phyloP scores from a whole-genome alignment of 2,797 vertebrate genomes.

The Xiphophorus birchmanni region DNA sequence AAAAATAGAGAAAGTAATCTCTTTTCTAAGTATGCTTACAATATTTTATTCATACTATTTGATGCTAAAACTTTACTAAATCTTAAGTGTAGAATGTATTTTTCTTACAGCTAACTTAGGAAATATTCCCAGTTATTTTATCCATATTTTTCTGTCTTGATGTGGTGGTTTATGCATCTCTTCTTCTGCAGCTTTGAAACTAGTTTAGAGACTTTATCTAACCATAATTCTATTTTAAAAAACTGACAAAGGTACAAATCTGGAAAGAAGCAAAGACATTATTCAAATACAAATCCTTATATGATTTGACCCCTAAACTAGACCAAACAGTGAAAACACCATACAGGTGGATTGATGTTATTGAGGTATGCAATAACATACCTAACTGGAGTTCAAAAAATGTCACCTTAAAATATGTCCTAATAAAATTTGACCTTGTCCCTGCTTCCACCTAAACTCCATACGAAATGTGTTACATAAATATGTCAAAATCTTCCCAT shows the following conservation, averaged over 20 bases:
- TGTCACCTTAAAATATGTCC: too few species aligned
- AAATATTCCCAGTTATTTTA: neutral
- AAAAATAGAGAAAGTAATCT: neutral
- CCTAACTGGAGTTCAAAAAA: too few species aligned
- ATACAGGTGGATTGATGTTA: too few species aligned
- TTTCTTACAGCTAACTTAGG: neutral
- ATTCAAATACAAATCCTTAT: too few species aligned
- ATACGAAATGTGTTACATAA: neutral
- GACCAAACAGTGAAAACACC: too few species aligned
- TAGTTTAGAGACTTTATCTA: neutral
- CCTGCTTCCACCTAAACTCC: too few species aligned
- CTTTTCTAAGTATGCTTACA: neutral
- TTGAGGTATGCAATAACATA: too few species aligned
- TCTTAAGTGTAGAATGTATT: neutral
- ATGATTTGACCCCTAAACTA: too few species aligned
- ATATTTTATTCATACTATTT: neutral
- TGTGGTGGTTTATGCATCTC: neutral
- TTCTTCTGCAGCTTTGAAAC: neutral
- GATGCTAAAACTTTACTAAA: neutral
- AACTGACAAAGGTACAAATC: too few species aligned
- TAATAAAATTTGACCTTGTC: too few species aligned
- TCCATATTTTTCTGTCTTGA: neutral
- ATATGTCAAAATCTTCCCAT: neutral
- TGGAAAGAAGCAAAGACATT: too few species aligned
- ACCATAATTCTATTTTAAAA: neutral